A percentile compares a stretch with the other conserved stretches of the same genome.
Conservation (phyloP, 2,797 vertebrate genomes). For the Rhabdophis nuchalis region DNA sequence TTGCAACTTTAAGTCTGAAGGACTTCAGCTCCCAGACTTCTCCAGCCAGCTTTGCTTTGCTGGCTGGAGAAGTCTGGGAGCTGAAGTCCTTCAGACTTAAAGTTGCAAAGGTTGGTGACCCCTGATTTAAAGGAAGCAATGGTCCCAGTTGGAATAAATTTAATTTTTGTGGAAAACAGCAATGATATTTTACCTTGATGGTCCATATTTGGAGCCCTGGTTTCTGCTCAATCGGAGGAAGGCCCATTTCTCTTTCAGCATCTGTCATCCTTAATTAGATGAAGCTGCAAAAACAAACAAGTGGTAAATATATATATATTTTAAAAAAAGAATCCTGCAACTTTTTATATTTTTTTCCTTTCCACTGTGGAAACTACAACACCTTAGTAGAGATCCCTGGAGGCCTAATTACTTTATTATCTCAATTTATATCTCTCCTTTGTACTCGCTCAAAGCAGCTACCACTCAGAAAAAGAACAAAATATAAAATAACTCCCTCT, state of each 20-base stretch:
- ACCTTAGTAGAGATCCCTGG: neutral
- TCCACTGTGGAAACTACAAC: neutral
- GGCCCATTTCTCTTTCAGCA: constrained; percentile 35
- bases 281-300: constrained; percentile 53
- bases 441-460: neutral
- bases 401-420: neutral
- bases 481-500: neutral
- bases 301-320: neutral
- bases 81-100: too few species aligned
- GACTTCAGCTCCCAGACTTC: too few species aligned
- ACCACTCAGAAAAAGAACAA: neutral
- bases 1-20: too few species aligned
- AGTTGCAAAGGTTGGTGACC: too few species aligned
- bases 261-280: constrained; percentile 71
- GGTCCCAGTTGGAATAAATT: neutral
- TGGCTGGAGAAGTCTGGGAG: too few species aligned
- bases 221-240: constrained; percentile 72
- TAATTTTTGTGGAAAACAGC: neutral
- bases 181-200: constrained; percentile 76
- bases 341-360: neutral
- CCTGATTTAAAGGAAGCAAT: too few species aligned
- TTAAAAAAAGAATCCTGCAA: neutral
- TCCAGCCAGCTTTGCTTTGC: too few species aligned
- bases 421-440: neutral
- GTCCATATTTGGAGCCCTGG: constrained; percentile 90